Conservation (phyloP, 1,140 invertebrate species). For the Phymorhynchus buccinoides region DNA sequence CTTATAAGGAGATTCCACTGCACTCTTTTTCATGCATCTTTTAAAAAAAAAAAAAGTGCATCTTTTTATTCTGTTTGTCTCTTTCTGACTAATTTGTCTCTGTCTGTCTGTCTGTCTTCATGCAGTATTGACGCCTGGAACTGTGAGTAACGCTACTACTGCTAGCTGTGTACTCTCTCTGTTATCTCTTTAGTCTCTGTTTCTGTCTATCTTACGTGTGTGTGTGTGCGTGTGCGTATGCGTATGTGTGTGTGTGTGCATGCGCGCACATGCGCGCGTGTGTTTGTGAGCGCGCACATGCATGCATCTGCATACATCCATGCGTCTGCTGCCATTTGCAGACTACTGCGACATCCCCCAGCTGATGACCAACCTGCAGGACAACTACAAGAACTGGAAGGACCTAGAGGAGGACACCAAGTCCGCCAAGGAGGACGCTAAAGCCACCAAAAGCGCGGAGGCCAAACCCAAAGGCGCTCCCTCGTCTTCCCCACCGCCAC, state of each 20-base stretch:
- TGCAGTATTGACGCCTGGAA: too few species aligned
- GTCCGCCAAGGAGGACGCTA: conserved; percentile 30
- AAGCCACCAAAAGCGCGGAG: conserved; percentile 20
- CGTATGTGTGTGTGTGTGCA: neutral
- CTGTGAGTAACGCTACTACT: neutral
- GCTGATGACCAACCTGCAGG: conserved; percentile 85
- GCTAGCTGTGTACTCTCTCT: neutral
- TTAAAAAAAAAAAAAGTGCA: neutral
- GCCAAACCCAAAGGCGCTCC: neutral
- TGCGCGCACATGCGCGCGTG: neutral
- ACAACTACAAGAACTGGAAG: conserved; percentile 94
- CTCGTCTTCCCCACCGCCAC: neutral
- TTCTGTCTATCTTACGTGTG: neutral
- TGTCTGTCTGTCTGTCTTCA: neutral
- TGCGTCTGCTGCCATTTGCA: too few species aligned
- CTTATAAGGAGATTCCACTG: too few species aligned
- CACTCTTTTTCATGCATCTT: too few species aligned
- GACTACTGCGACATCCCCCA: conserved; percentile 94
- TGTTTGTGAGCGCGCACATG: neutral
- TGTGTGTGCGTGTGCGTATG: neutral
- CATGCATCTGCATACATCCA: too few species aligned
- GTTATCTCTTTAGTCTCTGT: neutral
- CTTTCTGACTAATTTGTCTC: neutral
- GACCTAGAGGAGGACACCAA: conserved; percentile 75
- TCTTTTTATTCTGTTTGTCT: neutral